Conservation (phyloP, 1,140 invertebrate species). For the Papilio glaucus region DNA sequence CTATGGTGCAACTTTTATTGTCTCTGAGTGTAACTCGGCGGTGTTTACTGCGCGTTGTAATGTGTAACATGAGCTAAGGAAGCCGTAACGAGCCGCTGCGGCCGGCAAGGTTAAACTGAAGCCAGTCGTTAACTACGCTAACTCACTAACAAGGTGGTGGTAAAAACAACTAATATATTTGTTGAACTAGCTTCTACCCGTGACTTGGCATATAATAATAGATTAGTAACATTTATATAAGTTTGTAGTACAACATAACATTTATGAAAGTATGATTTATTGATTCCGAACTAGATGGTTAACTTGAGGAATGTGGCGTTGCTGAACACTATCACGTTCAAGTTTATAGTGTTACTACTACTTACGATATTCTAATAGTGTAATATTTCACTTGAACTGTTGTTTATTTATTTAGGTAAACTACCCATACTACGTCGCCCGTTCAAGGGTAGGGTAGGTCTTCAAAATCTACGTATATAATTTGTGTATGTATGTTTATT, state of each 20-base stretch:
- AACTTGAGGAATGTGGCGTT: too few species aligned
- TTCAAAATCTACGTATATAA: too few species aligned
- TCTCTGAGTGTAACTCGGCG: background rate
- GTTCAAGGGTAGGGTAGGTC: too few species aligned
- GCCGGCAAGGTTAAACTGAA: constrained; percentile 43
- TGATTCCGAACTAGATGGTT: too few species aligned
- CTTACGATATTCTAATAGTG: too few species aligned
- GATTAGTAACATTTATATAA: background rate
- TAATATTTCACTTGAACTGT: too few species aligned
- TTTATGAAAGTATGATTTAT: background rate
- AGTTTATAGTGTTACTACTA: too few species aligned
- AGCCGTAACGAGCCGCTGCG: constrained; percentile 39
- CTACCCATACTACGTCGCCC: too few species aligned
- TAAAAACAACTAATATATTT: constrained; percentile 9
- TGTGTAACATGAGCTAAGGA: constrained; percentile 34
- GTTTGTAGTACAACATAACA: too few species aligned
- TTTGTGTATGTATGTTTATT: too few species aligned
- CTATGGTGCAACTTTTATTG: background rate
- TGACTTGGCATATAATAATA: background rate
- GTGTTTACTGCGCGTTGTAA: background rate
- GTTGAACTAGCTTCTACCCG: background rate
- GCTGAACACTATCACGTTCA: too few species aligned
- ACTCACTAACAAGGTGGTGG: background rate
- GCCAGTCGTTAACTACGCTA: constrained; percentile 31
- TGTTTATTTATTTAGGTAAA: too few species aligned